Percentiles rank a stretch among this genome's conserved stretches.
Conservation (phyloP, 2,113 vertebrate genomes). For the Eublepharis macularius region DNA sequence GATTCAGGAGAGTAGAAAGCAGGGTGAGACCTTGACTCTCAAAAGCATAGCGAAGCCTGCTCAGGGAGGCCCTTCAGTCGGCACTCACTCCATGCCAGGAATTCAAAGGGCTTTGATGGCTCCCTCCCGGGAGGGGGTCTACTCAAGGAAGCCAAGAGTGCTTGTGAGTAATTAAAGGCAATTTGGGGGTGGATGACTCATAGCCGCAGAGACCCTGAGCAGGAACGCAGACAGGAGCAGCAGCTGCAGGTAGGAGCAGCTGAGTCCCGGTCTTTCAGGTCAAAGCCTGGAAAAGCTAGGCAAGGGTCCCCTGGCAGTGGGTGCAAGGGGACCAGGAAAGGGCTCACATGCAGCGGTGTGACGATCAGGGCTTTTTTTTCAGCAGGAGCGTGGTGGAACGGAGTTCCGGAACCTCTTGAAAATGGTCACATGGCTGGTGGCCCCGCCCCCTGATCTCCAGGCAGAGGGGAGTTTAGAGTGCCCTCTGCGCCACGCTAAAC, state of each 20-base stretch:
- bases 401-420: no score
- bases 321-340: no score
- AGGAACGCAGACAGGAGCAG: no score
- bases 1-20: neutral
- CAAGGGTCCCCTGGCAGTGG: no score
- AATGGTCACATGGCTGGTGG: no score
- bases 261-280: neutral
- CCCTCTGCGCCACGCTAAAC: no score
- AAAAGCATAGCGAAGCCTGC: neutral
- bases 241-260: neutral
- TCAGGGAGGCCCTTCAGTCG: neutral
- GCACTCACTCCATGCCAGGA: neutral
- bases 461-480: no score
- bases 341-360: no score
- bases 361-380: no score
- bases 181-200: neutral
- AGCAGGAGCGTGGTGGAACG: no score
- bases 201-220: neutral
- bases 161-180: neutral
- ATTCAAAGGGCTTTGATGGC: neutral
- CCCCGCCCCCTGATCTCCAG: no score
- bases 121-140: neutral
- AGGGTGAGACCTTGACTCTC: neutral
- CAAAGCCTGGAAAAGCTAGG: neutral
- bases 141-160: neutral